Percentiles rank a stretch among this genome's conserved stretches.
phyloP scores from a whole-genome alignment of 2,797 vertebrate genomes.

The Hirundo rustica region DNA sequence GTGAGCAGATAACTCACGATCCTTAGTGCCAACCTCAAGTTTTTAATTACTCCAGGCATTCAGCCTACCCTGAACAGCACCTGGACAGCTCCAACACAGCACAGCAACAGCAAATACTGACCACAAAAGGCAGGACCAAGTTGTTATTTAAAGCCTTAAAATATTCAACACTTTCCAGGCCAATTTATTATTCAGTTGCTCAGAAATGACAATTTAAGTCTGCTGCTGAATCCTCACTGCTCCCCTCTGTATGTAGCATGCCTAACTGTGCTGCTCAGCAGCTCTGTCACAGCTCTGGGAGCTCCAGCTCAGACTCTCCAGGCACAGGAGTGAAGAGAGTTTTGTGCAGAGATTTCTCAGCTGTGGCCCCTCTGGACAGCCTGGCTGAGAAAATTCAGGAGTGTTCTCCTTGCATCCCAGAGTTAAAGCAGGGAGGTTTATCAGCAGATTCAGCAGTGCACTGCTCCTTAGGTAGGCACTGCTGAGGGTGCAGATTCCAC shows the following conservation, averaged over 20 bases:
- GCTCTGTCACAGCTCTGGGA: neutral
- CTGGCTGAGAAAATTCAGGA: neutral
- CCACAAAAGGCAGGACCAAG: neutral
- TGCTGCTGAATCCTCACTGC: slow-evolving; percentile 65
- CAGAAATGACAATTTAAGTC: neutral
- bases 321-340: neutral
- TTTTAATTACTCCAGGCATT: neutral
- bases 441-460: neutral
- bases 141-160: neutral
- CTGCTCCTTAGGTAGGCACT: too few relatives aligned
- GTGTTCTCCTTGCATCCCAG: neutral
- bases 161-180: neutral
- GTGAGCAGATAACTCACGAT: neutral
- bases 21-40: neutral
- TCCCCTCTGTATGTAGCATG: slow-evolving; percentile 40
- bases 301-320: neutral
- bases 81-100: neutral
- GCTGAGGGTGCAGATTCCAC: neutral
- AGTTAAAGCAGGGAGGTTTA: neutral
- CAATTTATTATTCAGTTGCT: slow-evolving; percentile 1
- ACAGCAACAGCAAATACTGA: neutral
- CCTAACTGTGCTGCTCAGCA: slow-evolving; percentile 24
- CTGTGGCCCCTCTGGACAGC: neutral
- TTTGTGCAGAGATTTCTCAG: neutral
- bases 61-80: neutral